Conservation (phyloP, 37 sponge, comb jelly and placozoan species). For the Theonella swinhoei region DNA sequence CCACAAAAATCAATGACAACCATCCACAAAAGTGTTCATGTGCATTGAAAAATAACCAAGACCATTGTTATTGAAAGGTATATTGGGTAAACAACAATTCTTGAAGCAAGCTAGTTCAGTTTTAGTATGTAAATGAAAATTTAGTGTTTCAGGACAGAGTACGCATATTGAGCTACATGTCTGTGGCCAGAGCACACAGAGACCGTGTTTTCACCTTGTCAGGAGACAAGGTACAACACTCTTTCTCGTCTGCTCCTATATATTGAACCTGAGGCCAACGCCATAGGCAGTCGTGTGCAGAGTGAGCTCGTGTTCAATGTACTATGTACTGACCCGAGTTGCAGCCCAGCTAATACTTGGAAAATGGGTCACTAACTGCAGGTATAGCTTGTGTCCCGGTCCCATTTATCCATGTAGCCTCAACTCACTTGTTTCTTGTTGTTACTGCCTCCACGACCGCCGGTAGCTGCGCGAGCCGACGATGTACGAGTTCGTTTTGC, state of each 20-base stretch:
- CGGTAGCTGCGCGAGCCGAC: not conserved
- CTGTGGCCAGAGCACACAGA: not conserved
- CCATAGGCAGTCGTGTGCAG: too few species aligned
- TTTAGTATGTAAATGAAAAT: too few species aligned
- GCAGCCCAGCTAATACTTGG: not conserved
- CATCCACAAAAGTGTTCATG: not conserved
- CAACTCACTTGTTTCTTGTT: not conserved
- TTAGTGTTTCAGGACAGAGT: not conserved
- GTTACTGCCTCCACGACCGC: too few species aligned
- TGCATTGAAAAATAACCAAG: not conserved
- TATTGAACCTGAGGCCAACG: not conserved
- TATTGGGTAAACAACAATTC: not conserved
- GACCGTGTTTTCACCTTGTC: not conserved
- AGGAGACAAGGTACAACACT: not conserved
- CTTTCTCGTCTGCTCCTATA: not conserved
- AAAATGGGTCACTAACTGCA: too few species aligned
- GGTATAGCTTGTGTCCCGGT: not conserved
- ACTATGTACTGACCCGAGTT: not conserved
- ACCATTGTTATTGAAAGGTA: not conserved
- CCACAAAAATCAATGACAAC: not conserved
- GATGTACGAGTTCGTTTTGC: not conserved
- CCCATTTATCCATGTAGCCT: not conserved
- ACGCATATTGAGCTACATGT: not conserved
- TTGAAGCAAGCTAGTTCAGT: not conserved
- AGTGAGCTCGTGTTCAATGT: not conserved